These are phyloP conservation scores for Danaus melanippus DNA, from an alignment of 1,140 invertebrate species.

Conservation along the genomic window DNA sequence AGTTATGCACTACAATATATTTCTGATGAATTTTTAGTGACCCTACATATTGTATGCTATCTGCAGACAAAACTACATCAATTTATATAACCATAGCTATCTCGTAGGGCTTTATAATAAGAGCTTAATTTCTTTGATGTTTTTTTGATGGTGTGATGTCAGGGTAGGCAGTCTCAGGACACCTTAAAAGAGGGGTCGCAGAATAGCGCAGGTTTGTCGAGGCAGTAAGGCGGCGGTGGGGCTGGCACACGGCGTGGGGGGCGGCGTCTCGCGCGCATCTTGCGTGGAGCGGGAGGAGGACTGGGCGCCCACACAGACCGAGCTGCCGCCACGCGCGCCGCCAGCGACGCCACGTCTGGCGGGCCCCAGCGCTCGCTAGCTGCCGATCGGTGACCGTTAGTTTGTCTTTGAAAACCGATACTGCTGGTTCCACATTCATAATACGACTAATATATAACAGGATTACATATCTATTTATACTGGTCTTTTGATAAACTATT, in stretches of 20 bases:
- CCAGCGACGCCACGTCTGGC: conserved; percentile 40
- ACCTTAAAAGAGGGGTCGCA: conserved; percentile 57
- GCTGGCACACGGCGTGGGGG: conserved; percentile 43
- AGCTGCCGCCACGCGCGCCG: conserved; percentile 46
- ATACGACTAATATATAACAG: too few relatives aligned
- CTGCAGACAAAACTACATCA: too few relatives aligned
- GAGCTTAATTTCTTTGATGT: too few relatives aligned
- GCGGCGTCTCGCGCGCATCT: conserved; percentile 52
- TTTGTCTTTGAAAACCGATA: conserved; percentile 11
- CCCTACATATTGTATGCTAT: too few relatives aligned
- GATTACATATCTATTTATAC: too few relatives aligned
- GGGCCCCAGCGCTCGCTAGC: conserved; percentile 65
- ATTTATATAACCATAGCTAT: too few relatives aligned
- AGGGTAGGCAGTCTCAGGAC: background rate
- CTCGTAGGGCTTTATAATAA: too few relatives aligned
- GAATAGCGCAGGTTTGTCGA: conserved; percentile 51
- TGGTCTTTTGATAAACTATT: too few relatives aligned
- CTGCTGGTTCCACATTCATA: too few relatives aligned
- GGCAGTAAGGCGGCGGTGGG: conserved; percentile 45
- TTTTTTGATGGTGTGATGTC: too few relatives aligned
- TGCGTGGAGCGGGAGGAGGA: conserved; percentile 40
- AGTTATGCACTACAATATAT: too few relatives aligned
- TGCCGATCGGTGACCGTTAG: conserved; percentile 62
- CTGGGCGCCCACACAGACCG: conserved; percentile 44
- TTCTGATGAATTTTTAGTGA: too few relatives aligned